Evolutionary conservation across 2,797 vertebrate species (phyloP).

Genomic region (Microcaecilia unicolor): DNA sequence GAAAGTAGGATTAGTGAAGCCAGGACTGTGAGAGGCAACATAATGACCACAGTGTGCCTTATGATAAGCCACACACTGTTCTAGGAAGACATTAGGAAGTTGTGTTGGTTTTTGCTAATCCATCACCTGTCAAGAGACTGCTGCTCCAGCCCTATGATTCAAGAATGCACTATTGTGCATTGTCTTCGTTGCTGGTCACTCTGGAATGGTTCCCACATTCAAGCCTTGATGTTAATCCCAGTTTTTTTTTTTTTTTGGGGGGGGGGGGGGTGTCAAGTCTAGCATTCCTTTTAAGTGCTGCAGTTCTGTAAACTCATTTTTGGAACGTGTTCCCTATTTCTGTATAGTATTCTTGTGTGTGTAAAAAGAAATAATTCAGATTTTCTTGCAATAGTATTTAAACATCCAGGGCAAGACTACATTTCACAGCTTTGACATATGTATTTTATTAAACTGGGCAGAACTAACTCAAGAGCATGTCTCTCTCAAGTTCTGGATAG

Average conservation of each 20-base stretch:
- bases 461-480: neutral
- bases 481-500: too few species aligned
- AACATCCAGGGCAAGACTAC: fast-evolving
- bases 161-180: conserved; percentile 10
- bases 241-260: too few species aligned
- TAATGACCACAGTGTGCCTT: conserved; percentile 27
- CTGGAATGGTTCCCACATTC: neutral
- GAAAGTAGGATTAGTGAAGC: conserved; percentile 8
- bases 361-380: fast-evolving
- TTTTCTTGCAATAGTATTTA: neutral
- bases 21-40: conserved; percentile 1
- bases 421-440: neutral
- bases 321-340: neutral
- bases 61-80: conserved; percentile 23
- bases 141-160: conserved; percentile 15
- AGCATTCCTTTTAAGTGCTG: conserved; percentile 17
- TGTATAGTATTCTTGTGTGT: too few species aligned
- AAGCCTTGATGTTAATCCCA: conserved; percentile 37
- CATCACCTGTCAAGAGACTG: conserved; percentile 57
- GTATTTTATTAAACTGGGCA: neutral
- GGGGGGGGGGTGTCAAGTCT: conserved; percentile 34
- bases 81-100: conserved; percentile 36
- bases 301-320: neutral
- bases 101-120: conserved; percentile 37
- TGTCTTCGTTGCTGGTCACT: neutral